Evolutionary conservation across 2,797 vertebrate species (phyloP).

Genomic region (Chloroceryle amazona): DNA sequence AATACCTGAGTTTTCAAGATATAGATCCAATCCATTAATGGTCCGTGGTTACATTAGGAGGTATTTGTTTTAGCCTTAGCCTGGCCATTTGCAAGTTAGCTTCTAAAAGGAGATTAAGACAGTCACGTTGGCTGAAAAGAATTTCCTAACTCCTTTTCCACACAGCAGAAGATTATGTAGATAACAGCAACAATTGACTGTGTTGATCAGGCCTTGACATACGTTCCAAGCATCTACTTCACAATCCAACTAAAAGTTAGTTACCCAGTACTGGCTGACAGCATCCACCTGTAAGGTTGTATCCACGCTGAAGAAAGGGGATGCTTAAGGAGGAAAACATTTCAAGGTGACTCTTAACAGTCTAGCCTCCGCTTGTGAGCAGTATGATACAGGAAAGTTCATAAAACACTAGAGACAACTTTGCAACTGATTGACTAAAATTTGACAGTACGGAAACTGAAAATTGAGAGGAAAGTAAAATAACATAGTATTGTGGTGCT

Average conservation of each 20-base stretch:
- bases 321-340: not conserved
- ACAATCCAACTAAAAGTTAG: not conserved
- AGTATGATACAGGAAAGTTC: not conserved
- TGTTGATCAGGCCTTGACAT: conserved; percentile 54
- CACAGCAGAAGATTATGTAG: conserved; percentile 53
- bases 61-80: not conserved
- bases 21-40: not conserved
- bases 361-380: not conserved
- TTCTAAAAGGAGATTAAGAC: not conserved
- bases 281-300: not conserved
- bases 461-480: not conserved
- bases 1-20: not conserved
- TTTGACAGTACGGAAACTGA: not conserved
- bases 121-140: conserved; percentile 50
- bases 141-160: conserved; percentile 60
- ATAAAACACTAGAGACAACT: not conserved
- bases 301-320: not conserved
- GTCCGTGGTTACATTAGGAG: not conserved
- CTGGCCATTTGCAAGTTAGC: not conserved
- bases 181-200: conserved; percentile 62
- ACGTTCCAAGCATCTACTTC: conserved; percentile 28
- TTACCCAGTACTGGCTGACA: not conserved
- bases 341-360: not conserved
- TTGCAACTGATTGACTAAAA: not conserved
- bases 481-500: not conserved